Evolutionary conservation across 2,797 vertebrate species (phyloP), one percentile per base, ranked within the genome.

Genomic region (Pseudocheirus occidentalis): DNA sequence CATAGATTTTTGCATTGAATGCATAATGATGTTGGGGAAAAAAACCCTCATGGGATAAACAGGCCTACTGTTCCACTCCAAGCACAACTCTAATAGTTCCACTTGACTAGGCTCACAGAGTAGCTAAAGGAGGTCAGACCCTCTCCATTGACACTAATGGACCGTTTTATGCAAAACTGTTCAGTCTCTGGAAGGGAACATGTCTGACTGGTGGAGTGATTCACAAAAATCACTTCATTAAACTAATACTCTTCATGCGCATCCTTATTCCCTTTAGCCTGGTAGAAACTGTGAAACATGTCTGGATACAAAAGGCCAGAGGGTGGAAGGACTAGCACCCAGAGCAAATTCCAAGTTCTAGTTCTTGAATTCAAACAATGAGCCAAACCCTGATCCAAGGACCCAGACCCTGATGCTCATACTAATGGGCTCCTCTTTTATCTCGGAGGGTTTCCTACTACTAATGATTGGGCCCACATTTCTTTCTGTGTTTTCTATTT

Each of bases 171-270:
- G 28, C 91, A 56, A 97, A 96, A 95, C 92, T 97, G 94, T 96
- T 97, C 16, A 62, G 94, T 93, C 96, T 96, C 97, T 54, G 29
- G 93, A 98, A 95, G 58, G 96, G 93, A 96, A 94, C 56, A 94
- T 96, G 97, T 98, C 94, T 92, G 97, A 97, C 96, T 97, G 97
- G 95, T 91, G 95, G 97, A 96, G 87, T 96, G n/a, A 95, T 97
- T 96, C 95, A 94, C 94, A 97, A 95, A 97, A 96, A 97, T 97
- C 97, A 92, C 59, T 90, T 96, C 4, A 1, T 95, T 97, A 95
- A 97, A 96, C 0, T 6, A 93, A 89, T 66, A 27, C 90, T 92
- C 10, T 46, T 96, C 97, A 97, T n/a, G 7, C 91, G 0, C 73
- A 93, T 95, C 89, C 34, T 18, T 97, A 89, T 96, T 93, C 50